Percentiles rank a stretch among this genome's conserved stretches.
Conservation (phyloP, 2,797 vertebrate species). For the Ptychobarbus kaznakovi region DNA sequence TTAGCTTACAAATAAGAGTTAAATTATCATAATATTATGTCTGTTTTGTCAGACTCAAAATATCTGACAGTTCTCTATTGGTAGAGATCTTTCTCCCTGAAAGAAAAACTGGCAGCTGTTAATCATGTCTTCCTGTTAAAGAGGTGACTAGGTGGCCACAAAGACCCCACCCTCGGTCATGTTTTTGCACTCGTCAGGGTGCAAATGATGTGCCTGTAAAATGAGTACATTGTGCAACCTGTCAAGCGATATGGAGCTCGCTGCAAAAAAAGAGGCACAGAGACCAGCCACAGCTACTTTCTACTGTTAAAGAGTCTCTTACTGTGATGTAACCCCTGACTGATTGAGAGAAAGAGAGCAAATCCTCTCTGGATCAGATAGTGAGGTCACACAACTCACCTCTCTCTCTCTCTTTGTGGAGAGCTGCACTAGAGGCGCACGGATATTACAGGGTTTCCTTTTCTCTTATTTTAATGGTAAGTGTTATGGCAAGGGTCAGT, state of each 20-base stretch:
- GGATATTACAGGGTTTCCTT: conserved; percentile 40
- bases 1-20: background rate
- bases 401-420: conserved; percentile 45
- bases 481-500: conserved; percentile 53
- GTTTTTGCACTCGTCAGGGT: conserved; percentile 56
- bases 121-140: conserved; percentile 39
- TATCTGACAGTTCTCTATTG: conserved; percentile 6
- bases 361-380: conserved; percentile 48
- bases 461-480: conserved; percentile 52
- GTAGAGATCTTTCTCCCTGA: background rate
- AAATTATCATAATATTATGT: background rate
- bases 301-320: conserved; percentile 60
- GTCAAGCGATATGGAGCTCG: conserved; percentile 42
- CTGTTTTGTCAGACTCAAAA: background rate
- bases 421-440: conserved; percentile 33
- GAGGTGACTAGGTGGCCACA: conserved; percentile 35
- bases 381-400: conserved; percentile 44
- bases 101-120: conserved; percentile 27
- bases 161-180: conserved; percentile 28
- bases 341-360: conserved; percentile 50
- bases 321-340: conserved; percentile 52
- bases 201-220: conserved; percentile 56
- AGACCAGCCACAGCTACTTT: conserved; percentile 44
- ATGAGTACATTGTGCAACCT: conserved; percentile 61
- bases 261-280: conserved; percentile 17